Conservation (phyloP, 2,888 invertebrate genomes). For the Anthrax anthrax region DNA sequence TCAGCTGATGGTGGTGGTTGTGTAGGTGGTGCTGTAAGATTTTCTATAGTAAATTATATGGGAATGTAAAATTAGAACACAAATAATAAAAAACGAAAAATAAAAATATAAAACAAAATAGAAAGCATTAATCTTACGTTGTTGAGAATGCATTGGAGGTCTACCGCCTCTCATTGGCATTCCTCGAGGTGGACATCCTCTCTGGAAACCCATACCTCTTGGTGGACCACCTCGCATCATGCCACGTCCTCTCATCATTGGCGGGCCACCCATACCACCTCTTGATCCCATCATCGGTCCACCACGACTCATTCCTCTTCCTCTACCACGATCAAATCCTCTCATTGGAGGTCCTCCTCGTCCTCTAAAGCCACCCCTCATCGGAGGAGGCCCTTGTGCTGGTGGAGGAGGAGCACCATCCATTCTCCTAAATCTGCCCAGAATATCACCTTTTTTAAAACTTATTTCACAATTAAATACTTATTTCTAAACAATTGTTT, state of each 20-base stretch:
- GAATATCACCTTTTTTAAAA: no score
- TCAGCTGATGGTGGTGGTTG: slow-evolving; percentile 8
- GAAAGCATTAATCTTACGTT: slow-evolving; percentile 4
- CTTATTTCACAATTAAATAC: no score
- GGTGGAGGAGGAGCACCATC: slow-evolving; percentile 19
- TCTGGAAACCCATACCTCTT: slow-evolving; percentile 22
- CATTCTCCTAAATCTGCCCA: slow-evolving; percentile 4
- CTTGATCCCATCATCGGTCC: slow-evolving; percentile 30
- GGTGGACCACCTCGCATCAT: slow-evolving; percentile 10
- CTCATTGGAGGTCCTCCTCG: slow-evolving; percentile 29
- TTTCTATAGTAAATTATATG: no score
- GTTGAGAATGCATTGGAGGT: slow-evolving; percentile 28
- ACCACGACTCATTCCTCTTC: slow-evolving; percentile 32
- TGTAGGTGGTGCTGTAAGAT: not conserved
- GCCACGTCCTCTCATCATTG: slow-evolving; percentile 9
- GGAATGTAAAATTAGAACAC: no score
- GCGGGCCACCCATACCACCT: slow-evolving; percentile 23
- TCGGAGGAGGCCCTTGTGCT: slow-evolving; percentile 14
- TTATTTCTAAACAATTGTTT: no score
- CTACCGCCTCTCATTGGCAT: slow-evolving; percentile 20
- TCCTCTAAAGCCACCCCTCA: slow-evolving; percentile 28
- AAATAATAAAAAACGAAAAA: no score
- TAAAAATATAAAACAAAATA: no score
- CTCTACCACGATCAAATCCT: slow-evolving; percentile 31
- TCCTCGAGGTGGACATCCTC: slow-evolving; percentile 23